Evolutionary conservation across 2,888 invertebrate genomes (phyloP).

Genomic region (Hypomecis atomaria): DNA sequence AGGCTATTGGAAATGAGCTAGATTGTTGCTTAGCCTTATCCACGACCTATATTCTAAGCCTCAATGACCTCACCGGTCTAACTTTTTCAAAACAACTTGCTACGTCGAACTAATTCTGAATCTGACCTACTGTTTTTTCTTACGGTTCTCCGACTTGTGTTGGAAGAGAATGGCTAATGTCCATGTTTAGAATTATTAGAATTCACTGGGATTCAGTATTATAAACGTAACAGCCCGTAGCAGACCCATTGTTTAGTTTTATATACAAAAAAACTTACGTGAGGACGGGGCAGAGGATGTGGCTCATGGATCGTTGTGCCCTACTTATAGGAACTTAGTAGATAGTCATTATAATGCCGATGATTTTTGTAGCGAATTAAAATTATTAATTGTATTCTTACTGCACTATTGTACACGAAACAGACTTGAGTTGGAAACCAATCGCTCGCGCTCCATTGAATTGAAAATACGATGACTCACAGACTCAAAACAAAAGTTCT

Average conservation of each 20-base stretch:
- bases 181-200: slow-evolving; percentile 23
- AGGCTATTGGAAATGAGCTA: neutral
- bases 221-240: slow-evolving; percentile 15
- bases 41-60: slow-evolving; percentile 34
- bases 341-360: slow-evolving; percentile 5
- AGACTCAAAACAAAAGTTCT: no score
- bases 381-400: neutral
- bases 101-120: slow-evolving; percentile 1
- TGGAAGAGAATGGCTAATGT: slow-evolving; percentile 6
- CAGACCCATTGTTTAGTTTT: slow-evolving; percentile 25
- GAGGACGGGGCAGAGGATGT: neutral
- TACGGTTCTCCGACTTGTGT: slow-evolving; percentile 6
- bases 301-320: neutral
- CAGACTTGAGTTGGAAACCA: neutral
- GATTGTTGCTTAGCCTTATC: slow-evolving; percentile 5
- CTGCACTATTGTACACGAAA: neutral
- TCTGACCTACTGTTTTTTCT: slow-evolving; percentile 5
- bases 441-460: neutral
- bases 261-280: slow-evolving; percentile 37
- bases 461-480: no score
- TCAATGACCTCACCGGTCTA: slow-evolving; percentile 33
- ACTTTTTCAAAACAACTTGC: slow-evolving; percentile 3
- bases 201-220: slow-evolving; percentile 13
- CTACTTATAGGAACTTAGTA: slow-evolving; percentile 1
- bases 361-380: neutral